A percentile compares a stretch with the other conserved stretches of the same genome.
These are phyloP conservation scores for Phaonia tiefii DNA, from an alignment of 2,888 invertebrate species.

Conservation along the genomic window DNA sequence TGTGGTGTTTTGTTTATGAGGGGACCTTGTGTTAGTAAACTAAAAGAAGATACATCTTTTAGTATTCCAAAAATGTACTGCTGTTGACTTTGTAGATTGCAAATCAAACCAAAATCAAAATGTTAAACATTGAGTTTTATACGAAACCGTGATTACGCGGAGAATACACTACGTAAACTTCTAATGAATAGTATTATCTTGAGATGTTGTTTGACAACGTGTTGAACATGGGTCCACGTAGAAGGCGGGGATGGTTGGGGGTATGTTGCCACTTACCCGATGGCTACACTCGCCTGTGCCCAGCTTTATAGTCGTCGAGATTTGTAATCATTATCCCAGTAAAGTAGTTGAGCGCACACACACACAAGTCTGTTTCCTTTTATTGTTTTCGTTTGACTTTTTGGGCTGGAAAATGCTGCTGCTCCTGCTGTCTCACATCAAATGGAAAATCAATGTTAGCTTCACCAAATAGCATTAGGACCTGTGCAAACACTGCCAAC, in stretches of 20 bases:
- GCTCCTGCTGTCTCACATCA: slow-evolving; percentile 19
- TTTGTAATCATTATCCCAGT: slow-evolving; percentile 67
- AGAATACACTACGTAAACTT: background rate
- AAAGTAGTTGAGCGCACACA: slow-evolving; percentile 33
- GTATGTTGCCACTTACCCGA: background rate
- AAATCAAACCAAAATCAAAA: slow-evolving; percentile 30
- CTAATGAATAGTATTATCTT: slow-evolving; percentile 58
- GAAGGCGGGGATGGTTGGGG: slow-evolving; percentile 24
- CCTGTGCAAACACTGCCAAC: slow-evolving; percentile 20
- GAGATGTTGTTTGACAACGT: slow-evolving; percentile 48
- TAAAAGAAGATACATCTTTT: background rate
- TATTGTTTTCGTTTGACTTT: slow-evolving; percentile 23
- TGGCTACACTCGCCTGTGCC: slow-evolving; percentile 34
- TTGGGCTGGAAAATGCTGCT: slow-evolving; percentile 16
- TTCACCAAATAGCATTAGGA: slow-evolving; percentile 20
- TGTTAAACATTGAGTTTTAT: slow-evolving; percentile 15
- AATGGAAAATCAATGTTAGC: slow-evolving; percentile 55
- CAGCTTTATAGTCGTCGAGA: slow-evolving; percentile 52
- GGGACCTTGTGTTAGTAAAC: background rate
- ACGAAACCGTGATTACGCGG: slow-evolving; percentile 15
- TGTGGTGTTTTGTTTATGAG: background rate
- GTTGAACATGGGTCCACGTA: slow-evolving; percentile 48
- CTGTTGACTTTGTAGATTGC: slow-evolving; percentile 37
- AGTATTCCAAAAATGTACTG: slow-evolving; percentile 21
- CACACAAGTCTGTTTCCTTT: slow-evolving; percentile 44